Percentiles rank a stretch among this genome's conserved stretches.
Conservation (phyloP, 2,888 invertebrate genomes). For the Isoperla grammatica region DNA sequence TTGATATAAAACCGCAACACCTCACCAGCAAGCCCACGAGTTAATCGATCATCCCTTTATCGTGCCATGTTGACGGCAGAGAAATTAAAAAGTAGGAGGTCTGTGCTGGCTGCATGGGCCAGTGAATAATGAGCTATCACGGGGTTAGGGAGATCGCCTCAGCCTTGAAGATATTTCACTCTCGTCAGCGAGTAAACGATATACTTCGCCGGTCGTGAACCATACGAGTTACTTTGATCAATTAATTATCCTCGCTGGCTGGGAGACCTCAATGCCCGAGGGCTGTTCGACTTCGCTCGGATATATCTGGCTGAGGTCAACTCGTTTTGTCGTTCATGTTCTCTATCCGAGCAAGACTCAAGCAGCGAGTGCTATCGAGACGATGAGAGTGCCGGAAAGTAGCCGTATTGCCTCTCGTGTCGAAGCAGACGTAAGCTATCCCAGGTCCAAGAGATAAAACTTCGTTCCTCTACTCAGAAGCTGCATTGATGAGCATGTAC, state of each 20-base stretch:
- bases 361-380: too few relatives aligned
- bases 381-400: too few relatives aligned
- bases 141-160: not conserved
- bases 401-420: too few relatives aligned
- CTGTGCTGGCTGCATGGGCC: conserved; percentile 7
- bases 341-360: too few relatives aligned
- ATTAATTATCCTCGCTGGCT: not conserved
- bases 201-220: conserved; percentile 12
- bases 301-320: too few relatives aligned
- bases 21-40: conserved; percentile 24
- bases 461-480: too few relatives aligned
- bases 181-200: conserved; percentile 11
- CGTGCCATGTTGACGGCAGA: conserved; percentile 32
- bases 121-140: conserved; percentile 28
- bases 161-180: conserved; percentile 15
- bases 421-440: too few relatives aligned
- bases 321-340: too few relatives aligned
- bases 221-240: not conserved
- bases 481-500: too few relatives aligned
- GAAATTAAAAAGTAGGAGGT: conserved; percentile 33
- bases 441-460: too few relatives aligned
- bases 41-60: conserved; percentile 34
- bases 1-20: conserved; percentile 33
- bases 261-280: not conserved
- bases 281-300: not conserved